phyloP scores from a whole-genome alignment of 2,888 invertebrate species.

The Lottia scabra region DNA sequence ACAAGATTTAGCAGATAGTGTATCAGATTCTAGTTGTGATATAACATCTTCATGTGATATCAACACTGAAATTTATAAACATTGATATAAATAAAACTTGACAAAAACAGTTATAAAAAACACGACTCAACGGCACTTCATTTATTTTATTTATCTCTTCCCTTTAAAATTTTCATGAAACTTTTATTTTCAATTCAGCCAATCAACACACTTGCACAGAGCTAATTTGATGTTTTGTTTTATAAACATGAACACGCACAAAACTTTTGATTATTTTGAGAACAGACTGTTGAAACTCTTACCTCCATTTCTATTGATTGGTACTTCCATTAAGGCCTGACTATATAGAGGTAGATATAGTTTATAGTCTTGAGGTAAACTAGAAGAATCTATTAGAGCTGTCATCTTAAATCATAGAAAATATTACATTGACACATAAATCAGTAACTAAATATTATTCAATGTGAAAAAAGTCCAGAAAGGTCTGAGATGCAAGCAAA shows the following conservation, averaged over 20 bases:
- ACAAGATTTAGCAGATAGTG: constrained; percentile 75
- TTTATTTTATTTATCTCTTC: too few relatives aligned
- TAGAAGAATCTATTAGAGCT: constrained; percentile 79
- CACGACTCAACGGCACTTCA: neutral
- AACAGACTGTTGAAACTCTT: constrained; percentile 47
- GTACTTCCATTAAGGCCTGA: constrained; percentile 82
- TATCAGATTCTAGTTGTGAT: constrained; percentile 82
- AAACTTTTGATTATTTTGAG: too few relatives aligned
- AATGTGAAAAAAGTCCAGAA: too few relatives aligned
- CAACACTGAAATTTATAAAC: constrained; percentile 68
- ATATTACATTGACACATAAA: neutral
- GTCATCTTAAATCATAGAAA: constrained; percentile 74
- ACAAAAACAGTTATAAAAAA: too few relatives aligned
- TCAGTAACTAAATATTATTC: neutral
- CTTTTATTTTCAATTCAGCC: neutral
- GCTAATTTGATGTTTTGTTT: neutral
- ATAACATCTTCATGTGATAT: constrained; percentile 80
- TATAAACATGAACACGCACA: too few relatives aligned
- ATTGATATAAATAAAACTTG: too few relatives aligned
- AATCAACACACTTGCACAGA: neutral
- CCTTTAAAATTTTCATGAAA: neutral
- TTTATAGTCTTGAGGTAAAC: constrained; percentile 74
- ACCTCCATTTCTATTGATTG: constrained; percentile 73
- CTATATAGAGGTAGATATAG: constrained; percentile 82
- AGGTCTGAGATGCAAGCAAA: too few relatives aligned